Conservation (phyloP, 2,113 vertebrate genomes). For the Rhinichthys klamathensis region DNA sequence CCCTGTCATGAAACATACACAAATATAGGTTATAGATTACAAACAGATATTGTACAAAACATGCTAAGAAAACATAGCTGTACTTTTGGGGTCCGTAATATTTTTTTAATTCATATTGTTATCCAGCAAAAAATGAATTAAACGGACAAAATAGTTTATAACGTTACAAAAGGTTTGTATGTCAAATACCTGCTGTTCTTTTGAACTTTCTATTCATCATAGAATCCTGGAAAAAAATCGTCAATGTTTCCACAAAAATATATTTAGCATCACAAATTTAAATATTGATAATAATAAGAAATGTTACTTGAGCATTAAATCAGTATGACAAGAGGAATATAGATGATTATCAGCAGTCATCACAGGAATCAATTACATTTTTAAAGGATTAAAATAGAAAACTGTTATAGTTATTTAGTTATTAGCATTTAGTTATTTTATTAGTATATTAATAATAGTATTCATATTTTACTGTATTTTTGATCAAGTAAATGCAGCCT, state of each 20-base stretch:
- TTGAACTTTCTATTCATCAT: neutral
- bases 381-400: neutral
- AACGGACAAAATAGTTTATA: no score
- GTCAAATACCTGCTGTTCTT: neutral
- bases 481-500: neutral
- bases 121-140: no score
- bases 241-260: neutral
- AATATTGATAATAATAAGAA: neutral
- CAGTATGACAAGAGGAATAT: no score
- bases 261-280: neutral
- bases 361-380: neutral
- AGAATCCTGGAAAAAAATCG: neutral
- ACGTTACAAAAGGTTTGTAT: no score
- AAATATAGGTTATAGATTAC: neutral
- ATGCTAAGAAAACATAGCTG: neutral
- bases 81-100: neutral
- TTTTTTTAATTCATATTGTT: neutral
- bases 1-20: constrained; percentile 71
- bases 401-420: no score
- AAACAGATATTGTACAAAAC: neutral
- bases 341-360: no score
- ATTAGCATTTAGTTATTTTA: no score
- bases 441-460: no score
- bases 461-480: neutral
- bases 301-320: no score